Conservation (phyloP, 1,140 invertebrate genomes). For the Hycleus phaleratus region DNA sequence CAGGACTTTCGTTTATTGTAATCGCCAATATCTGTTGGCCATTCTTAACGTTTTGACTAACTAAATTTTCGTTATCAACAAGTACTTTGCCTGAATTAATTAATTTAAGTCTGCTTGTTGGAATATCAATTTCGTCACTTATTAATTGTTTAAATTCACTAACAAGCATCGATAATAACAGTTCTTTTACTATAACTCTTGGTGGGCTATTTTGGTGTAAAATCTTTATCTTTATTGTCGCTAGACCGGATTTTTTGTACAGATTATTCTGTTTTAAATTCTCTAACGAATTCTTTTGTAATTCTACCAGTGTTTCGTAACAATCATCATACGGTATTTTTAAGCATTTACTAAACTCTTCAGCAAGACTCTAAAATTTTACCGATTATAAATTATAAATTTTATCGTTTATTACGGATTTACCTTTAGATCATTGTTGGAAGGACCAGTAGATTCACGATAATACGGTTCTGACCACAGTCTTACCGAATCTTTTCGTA, state of each 20-base stretch:
- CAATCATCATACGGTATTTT: conserved; percentile 46
- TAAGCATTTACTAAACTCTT: conserved; percentile 47
- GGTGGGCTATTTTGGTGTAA: conserved; percentile 40
- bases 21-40: conserved; percentile 60
- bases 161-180: conserved; percentile 45
- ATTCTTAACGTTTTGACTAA: conserved; percentile 56
- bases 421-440: conserved; percentile 44
- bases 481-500: conserved; percentile 59
- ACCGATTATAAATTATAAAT: conserved; percentile 2
- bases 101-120: conserved; percentile 55
- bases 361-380: conserved; percentile 50
- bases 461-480: conserved; percentile 66
- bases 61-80: conserved; percentile 44
- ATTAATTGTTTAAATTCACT: conserved; percentile 49
- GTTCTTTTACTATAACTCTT: conserved; percentile 42
- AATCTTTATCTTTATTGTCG: conserved; percentile 53
- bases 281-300: conserved; percentile 61
- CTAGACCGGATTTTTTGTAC: conserved; percentile 56
- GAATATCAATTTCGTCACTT: conserved; percentile 42
- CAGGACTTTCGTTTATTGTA: conserved; percentile 44
- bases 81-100: conserved; percentile 59
- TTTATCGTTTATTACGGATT: conserved; percentile 13
- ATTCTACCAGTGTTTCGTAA: conserved; percentile 46
- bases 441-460: conserved; percentile 40
- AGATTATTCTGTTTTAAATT: conserved; percentile 54